These are phyloP conservation scores for Cyprinodon tularosa DNA, from an alignment of 2,113 vertebrate genomes.

Conservation along the genomic window DNA sequence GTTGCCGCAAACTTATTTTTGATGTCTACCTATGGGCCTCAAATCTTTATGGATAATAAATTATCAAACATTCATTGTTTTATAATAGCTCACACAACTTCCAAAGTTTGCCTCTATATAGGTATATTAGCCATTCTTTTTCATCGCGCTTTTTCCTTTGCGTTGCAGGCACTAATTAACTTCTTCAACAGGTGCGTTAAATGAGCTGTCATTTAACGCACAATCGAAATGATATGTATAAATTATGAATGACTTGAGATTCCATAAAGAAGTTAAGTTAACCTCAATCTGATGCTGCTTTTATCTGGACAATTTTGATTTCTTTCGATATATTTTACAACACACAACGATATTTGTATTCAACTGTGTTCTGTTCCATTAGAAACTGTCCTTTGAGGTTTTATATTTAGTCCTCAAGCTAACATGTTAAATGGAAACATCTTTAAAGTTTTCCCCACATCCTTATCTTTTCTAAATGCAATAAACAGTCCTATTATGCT, in stretches of 20 bases:
- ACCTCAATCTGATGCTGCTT: slow-evolving; percentile 31
- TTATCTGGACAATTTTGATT: slow-evolving; percentile 10
- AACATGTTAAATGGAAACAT: background rate
- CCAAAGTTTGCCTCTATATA: background rate
- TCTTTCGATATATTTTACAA: slow-evolving; percentile 24
- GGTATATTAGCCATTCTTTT: background rate
- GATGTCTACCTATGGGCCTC: background rate
- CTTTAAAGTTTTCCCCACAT: background rate
- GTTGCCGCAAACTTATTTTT: background rate
- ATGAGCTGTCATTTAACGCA: slow-evolving; percentile 3
- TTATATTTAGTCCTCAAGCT: background rate
- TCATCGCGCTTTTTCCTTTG: background rate
- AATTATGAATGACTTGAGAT: slow-evolving; percentile 52
- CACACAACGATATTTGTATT: slow-evolving; percentile 5
- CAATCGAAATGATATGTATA: slow-evolving; percentile 40
- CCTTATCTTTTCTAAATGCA: background rate
- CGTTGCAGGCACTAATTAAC: slow-evolving; percentile 15
- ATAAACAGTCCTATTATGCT: background rate
- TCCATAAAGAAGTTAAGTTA: slow-evolving; percentile 41
- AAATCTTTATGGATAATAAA: background rate
- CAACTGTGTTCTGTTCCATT: slow-evolving; percentile 21
- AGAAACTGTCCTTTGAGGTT: background rate
- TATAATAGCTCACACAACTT: background rate
- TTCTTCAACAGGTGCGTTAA: slow-evolving; percentile 25
- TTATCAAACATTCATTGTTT: slow-evolving; percentile 1